These are phyloP conservation scores for Pangasianodon gigas DNA, from an alignment of 2,113 vertebrate genomes.

Conservation along the genomic window DNA sequence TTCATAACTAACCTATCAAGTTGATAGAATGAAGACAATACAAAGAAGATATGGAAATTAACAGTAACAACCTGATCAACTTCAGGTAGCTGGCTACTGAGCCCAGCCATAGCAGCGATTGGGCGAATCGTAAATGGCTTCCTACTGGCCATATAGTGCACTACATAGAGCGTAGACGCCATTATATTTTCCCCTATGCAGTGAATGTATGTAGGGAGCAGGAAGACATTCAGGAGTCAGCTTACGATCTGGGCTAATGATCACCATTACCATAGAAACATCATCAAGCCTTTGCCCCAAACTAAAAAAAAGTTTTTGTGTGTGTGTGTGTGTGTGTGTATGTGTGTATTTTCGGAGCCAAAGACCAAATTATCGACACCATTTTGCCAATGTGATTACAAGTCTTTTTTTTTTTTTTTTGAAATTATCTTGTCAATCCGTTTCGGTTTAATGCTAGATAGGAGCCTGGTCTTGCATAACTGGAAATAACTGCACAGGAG, in stretches of 20 bases:
- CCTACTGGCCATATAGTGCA: not conserved
- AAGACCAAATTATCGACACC: too few species aligned
- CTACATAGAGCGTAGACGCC: not conserved
- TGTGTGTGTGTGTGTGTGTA: too few species aligned
- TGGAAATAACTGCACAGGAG: too few species aligned
- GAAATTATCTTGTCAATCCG: not conserved
- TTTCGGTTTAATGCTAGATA: not conserved
- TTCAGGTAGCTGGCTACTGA: not conserved
- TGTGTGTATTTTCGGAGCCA: too few species aligned
- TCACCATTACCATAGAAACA: not conserved
- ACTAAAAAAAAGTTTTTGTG: too few species aligned
- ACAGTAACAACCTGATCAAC: not conserved
- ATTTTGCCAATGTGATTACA: too few species aligned
- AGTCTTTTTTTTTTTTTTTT: too few species aligned
- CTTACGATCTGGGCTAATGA: not conserved
- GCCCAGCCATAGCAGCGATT: too few species aligned
- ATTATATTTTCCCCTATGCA: not conserved
- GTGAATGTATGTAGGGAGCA: not conserved
- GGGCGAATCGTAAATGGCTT: not conserved
- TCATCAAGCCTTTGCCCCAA: too few species aligned
- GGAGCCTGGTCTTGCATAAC: not conserved
- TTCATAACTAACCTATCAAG: not conserved
- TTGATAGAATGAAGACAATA: not conserved
- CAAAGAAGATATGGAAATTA: not conserved
- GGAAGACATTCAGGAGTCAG: too few species aligned